Conservation (phyloP, 2,113 vertebrate species). For the Dipodomys ordii region DNA sequence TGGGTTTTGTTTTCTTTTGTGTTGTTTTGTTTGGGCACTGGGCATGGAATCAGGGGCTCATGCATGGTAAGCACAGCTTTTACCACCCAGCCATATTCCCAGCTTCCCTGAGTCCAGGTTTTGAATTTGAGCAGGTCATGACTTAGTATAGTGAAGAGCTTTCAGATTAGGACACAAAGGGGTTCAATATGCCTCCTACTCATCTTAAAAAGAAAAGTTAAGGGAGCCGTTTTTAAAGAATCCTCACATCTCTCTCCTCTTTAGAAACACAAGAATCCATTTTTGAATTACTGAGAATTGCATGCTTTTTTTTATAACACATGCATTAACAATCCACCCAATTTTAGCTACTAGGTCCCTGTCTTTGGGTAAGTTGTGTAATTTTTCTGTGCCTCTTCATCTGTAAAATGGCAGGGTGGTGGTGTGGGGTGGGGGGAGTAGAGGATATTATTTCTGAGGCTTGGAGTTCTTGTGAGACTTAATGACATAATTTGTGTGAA, state of each 20-base stretch:
- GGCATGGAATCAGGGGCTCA: not conserved
- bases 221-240: not conserved
- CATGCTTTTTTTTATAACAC: not conserved
- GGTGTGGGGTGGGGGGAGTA: no score
- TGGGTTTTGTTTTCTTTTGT: not conserved
- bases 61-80: no score
- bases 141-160: slow-evolving; percentile 7
- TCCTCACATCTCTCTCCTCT: not conserved
- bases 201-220: not conserved
- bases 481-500: slow-evolving; percentile 27
- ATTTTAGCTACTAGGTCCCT: not conserved
- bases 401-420: not conserved
- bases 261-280: slow-evolving; percentile 32
- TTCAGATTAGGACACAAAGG: not conserved
- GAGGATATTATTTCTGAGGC: not conserved
- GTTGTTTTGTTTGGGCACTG: not conserved
- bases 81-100: no score
- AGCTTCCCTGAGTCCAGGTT: not conserved
- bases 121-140: not conserved
- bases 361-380: not conserved
- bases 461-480: not conserved
- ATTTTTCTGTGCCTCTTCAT: slow-evolving; percentile 9
- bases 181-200: not conserved
- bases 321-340: no score
- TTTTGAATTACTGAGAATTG: not conserved